phyloP scores from a whole-genome alignment of 2,113 vertebrate species.

The Canis aureus region DNA sequence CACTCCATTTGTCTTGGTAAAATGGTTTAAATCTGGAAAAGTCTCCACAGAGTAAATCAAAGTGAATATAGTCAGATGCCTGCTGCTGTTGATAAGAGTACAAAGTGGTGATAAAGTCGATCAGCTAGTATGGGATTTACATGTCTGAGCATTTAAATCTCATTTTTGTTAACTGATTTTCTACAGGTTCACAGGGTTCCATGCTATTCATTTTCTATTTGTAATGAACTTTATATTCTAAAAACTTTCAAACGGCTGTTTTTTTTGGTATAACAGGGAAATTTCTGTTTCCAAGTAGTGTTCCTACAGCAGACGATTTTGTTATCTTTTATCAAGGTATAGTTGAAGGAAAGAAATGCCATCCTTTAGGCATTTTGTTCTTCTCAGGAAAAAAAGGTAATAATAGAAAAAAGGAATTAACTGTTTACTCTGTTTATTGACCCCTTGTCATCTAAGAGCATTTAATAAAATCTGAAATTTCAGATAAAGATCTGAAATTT shows the following conservation, averaged over 20 bases:
- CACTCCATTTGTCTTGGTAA: conserved; percentile 75
- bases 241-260: background rate
- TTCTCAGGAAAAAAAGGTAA: background rate
- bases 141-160: conserved; percentile 38
- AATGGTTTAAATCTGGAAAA: conserved; percentile 74
- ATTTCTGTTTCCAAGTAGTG: background rate
- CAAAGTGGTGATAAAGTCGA: conserved; percentile 29
- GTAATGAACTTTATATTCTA: background rate
- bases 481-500: background rate
- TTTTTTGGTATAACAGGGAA: background rate
- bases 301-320: rapidly evolving
- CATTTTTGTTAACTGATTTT: conserved; percentile 52
- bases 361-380: background rate
- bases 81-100: conserved; percentile 63
- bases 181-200: background rate
- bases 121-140: conserved; percentile 59
- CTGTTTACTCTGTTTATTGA: background rate
- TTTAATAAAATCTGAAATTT: background rate
- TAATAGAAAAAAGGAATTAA: background rate
- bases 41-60: conserved; percentile 61
- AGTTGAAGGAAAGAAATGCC: background rate
- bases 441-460: background rate
- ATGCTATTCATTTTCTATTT: conserved; percentile 4
- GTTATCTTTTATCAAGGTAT: background rate
- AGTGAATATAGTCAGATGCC: conserved; percentile 46